phyloP scores from a whole-genome alignment of 2,113 vertebrate species.

The Nycticorax nycticorax region DNA sequence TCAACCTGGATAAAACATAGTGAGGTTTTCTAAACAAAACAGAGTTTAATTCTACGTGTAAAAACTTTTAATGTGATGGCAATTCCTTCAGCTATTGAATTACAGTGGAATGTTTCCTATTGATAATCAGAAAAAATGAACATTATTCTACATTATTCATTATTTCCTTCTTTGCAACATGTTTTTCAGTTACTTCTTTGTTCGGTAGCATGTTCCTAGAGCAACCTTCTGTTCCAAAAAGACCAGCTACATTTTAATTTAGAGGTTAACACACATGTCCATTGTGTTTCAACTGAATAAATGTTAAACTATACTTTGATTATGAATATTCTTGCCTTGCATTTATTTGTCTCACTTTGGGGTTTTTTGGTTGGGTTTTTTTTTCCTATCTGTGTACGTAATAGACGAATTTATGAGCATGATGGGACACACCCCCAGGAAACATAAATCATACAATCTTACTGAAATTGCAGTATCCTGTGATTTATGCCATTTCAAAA shows the following conservation, averaged over 20 bases:
- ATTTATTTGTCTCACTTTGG: neutral
- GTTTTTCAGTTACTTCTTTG: neutral
- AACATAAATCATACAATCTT: neutral
- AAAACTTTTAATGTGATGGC: neutral
- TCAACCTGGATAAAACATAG: neutral
- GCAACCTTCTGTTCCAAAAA: neutral
- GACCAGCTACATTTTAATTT: neutral
- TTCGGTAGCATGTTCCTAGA: neutral
- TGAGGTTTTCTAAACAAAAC: neutral
- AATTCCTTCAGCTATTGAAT: neutral
- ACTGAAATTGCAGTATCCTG: neutral
- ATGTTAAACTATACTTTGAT: neutral
- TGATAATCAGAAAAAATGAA: neutral
- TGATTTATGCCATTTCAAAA: neutral
- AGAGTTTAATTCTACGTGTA: neutral
- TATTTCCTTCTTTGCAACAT: neutral
- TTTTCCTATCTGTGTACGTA: neutral
- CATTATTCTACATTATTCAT: neutral
- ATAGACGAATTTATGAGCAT: neutral
- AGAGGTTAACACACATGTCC: neutral
- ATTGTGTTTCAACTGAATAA: neutral
- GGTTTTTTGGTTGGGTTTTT: fast-evolving
- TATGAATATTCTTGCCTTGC: neutral
- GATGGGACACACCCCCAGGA: neutral
- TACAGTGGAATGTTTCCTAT: neutral